A percentile compares a stretch with the other conserved stretches of the same genome.
These are phyloP conservation scores for Akabosia matsudoensis DNA, from an alignment of 1,140 invertebrate species.

Conservation along the genomic window DNA sequence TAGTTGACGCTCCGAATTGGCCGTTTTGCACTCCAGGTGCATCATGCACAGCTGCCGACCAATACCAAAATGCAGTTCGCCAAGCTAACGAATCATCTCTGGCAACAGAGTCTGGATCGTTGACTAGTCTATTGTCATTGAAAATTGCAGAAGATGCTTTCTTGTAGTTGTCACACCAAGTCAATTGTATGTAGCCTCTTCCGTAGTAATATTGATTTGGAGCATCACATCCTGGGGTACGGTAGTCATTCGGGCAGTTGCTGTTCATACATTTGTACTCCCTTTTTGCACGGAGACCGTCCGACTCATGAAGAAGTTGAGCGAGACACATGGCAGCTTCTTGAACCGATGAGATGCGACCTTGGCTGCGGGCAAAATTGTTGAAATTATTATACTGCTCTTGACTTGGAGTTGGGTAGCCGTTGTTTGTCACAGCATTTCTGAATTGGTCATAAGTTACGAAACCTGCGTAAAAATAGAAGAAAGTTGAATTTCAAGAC, in stretches of 20 bases:
- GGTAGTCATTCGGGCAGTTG: slow-evolving; percentile 35
- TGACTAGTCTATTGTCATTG: slow-evolving; percentile 22
- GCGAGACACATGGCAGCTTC: slow-evolving; percentile 35
- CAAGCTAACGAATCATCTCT: slow-evolving; percentile 29
- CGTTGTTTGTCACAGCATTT: background rate
- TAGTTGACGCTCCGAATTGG: slow-evolving; percentile 35
- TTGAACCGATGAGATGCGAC: slow-evolving; percentile 21
- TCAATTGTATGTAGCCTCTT: slow-evolving; percentile 41
- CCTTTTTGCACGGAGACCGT: slow-evolving; percentile 30
- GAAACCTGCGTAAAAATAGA: no score
- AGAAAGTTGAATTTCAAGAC: background rate
- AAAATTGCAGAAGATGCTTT: slow-evolving; percentile 24
- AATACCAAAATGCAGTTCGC: slow-evolving; percentile 37
- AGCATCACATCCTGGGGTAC: slow-evolving; percentile 35
- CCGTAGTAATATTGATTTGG: slow-evolving; percentile 41
- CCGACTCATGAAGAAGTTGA: slow-evolving; percentile 33
- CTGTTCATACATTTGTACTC: slow-evolving; percentile 33
- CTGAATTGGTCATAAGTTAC: background rate
- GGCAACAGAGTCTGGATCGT: slow-evolving; percentile 36
- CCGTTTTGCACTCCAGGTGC: background rate
- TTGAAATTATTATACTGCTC: slow-evolving; percentile 28
- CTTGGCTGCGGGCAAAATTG: background rate
- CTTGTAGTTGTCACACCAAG: slow-evolving; percentile 39
- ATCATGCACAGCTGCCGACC: slow-evolving; percentile 29
- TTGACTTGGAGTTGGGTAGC: background rate